phyloP scores from a whole-genome alignment of 2,113 vertebrate genomes.

The Typhlomys cinereus region DNA sequence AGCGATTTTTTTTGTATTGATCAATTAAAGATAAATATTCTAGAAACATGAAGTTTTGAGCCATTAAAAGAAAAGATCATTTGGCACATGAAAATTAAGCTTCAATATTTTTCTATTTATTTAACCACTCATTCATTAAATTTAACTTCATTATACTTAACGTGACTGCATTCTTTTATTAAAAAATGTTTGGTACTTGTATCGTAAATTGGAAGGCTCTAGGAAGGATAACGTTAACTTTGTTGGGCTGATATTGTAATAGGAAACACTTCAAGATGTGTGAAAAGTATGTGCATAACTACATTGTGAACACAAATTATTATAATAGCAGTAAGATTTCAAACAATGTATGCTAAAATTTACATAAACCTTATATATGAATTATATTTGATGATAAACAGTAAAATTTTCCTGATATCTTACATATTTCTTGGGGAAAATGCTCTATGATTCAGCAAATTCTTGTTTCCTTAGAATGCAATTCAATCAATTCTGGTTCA shows the following conservation, averaged over 20 bases:
- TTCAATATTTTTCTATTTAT: background rate
- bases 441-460: conserved; percentile 49
- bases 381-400: background rate
- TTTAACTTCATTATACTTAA: conserved; percentile 31
- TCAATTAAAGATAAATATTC: background rate
- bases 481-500: conserved; percentile 26
- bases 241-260: background rate
- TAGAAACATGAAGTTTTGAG: background rate
- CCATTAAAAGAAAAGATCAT: background rate
- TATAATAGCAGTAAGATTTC: background rate
- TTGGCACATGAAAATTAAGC: background rate
- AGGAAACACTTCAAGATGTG: background rate
- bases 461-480: background rate
- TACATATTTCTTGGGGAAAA: background rate
- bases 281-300: background rate
- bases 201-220: background rate
- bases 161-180: background rate
- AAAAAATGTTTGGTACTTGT: background rate
- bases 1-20: conserved; percentile 19
- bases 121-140: background rate
- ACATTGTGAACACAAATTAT: background rate
- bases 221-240: background rate
- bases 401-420: background rate
- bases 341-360: background rate
- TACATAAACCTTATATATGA: background rate